These are phyloP conservation scores for Alectoris magna DNA, from an alignment of 2,797 vertebrate genomes.

Conservation along the genomic window DNA sequence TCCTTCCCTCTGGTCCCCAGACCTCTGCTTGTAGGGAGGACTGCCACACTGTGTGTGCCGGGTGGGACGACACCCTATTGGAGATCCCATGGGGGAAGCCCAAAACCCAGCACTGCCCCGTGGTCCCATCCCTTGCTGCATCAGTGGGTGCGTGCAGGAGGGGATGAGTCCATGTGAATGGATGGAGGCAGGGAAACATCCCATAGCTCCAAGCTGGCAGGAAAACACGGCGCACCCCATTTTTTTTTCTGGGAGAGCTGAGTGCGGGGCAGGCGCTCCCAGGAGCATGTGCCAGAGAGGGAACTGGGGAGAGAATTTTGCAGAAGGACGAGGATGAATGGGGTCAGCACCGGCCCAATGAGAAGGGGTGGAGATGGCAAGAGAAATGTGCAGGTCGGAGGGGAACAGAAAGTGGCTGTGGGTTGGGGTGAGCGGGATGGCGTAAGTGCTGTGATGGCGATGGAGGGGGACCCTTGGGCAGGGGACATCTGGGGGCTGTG, in stretches of 20 bases:
- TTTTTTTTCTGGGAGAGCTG: background rate
- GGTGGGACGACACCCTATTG: background rate
- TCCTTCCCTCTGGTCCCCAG: background rate
- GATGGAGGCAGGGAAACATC: background rate
- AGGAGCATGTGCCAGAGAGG: background rate
- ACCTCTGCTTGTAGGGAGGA: background rate
- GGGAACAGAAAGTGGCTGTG: background rate
- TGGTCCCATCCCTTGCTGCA: background rate
- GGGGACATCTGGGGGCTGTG: fast-evolving
- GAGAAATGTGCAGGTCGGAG: conserved; percentile 11
- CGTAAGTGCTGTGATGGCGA: background rate
- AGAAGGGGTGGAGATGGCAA: background rate
- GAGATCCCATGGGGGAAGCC: background rate
- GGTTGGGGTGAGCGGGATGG: background rate
- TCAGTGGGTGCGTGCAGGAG: background rate
- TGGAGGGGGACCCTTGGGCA: background rate
- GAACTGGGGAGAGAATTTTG: background rate
- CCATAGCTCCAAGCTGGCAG: conserved; percentile 16
- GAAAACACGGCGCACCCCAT: background rate
- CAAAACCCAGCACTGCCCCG: background rate
- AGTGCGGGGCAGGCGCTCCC: background rate
- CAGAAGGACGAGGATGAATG: background rate
- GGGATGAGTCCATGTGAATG: fast-evolving
- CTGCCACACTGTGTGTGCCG: background rate
- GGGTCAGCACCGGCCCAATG: background rate